These are phyloP conservation scores for Trissonchulus sp. DNA, from an alignment of 2,888 invertebrate species.

Conservation along the genomic window DNA sequence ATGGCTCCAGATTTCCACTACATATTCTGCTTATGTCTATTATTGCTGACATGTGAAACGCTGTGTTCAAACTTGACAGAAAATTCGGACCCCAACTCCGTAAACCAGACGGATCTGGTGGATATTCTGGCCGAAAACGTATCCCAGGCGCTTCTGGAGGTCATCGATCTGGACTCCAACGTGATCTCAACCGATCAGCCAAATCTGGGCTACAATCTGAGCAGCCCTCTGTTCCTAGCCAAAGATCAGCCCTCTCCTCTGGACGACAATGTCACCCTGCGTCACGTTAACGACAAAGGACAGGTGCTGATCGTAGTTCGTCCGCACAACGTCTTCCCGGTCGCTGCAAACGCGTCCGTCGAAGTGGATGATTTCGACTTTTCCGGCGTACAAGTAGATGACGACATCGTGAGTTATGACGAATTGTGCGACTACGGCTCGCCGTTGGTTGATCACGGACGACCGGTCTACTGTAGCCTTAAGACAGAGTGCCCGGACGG, in stretches of 20 bases:
- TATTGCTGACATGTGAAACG: too few species aligned
- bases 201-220: too few species aligned
- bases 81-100: too few species aligned
- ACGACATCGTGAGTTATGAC: not conserved
- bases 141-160: not conserved
- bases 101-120: too few species aligned
- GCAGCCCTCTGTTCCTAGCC: not conserved
- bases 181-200: not conserved
- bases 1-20: too few species aligned
- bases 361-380: not conserved
- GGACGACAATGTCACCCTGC: not conserved
- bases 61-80: too few species aligned
- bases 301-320: not conserved
- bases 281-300: not conserved
- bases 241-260: not conserved
- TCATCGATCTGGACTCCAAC: not conserved
- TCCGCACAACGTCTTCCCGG: not conserved
- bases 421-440: not conserved
- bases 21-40: too few species aligned
- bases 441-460: not conserved
- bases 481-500: constrained; percentile 29
- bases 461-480: not conserved
- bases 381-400: not conserved
- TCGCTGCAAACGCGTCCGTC: not conserved
- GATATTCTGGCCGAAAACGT: too few species aligned